Evolutionary conservation across 1,140 invertebrate genomes (phyloP), one percentile per base, ranked within the genome.

Genomic region (Paracyclopina nana): DNA sequence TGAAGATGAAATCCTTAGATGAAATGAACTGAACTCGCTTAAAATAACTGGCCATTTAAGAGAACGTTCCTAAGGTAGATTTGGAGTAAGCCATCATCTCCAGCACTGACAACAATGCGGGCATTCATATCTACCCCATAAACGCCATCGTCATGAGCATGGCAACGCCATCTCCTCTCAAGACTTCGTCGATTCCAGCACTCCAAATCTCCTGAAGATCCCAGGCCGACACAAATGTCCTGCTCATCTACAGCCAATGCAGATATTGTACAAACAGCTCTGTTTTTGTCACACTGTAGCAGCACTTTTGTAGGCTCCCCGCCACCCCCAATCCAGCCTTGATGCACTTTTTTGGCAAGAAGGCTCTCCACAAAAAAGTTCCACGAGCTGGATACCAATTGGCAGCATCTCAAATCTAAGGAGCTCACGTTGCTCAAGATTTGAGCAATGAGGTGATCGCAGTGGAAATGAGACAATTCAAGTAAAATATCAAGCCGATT

Each of bases 321-420:
- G 3, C 14, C n/a, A 20, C n/a, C 14, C 34, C 34, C 14, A 38
- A 16, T 38, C n/a, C n/a, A 20, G 34, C 20, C 34, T n/a, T 16
- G 14, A 3, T 20, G 34, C 2, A 5, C n/a, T 5, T 16, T 16
- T 20, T 38, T 20, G 34, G 14, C n/a, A 8, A 16, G 34, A 4
- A 16, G 34, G n/a, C 34, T 16, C 34, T 16, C 14, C 34, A 16
- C 34, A 9, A 16, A n/a, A 8, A 38, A 16, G 34, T 16, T 38
- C 34, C 34, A 38, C 9, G 34, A 38, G 20, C n/a, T 38, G 34
- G n/a, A 38, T 20, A 38, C 34, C 20, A 38, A 38, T 38, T 38
- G 34, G 20, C 34, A 38, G 34, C 34, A 38, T 20, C 20, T 38
- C 14, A 38, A 20, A 38, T 38, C 34, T n/a, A n/a, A n/a, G n/a